Evolutionary conservation across 1,140 invertebrate genomes (phyloP).

Genomic region (Neomicropteryx cornuta): DNA sequence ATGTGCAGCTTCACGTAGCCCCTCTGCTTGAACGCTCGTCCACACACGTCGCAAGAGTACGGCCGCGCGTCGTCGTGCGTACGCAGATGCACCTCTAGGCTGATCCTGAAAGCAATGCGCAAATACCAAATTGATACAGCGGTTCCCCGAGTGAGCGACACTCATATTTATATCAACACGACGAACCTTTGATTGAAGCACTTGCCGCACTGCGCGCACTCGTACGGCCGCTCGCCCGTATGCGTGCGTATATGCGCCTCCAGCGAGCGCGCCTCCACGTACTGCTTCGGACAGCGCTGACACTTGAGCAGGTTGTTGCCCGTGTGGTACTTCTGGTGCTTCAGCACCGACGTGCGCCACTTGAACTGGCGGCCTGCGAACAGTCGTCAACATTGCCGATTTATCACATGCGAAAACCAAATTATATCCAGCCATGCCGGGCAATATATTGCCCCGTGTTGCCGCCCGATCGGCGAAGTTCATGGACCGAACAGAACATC

Average conservation of each 20-base stretch:
- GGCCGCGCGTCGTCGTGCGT: no score
- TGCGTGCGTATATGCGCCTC: constrained; percentile 7
- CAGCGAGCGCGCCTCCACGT: constrained; percentile 25
- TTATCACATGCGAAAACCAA: no score
- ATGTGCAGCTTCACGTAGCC: constrained; percentile 35
- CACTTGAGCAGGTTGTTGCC: constrained; percentile 30
- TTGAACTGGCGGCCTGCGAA: constrained; percentile 25
- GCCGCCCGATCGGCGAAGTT: no score
- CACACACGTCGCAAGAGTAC: constrained; percentile 38
- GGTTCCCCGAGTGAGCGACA: background rate
- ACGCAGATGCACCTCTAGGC: constrained; percentile 26
- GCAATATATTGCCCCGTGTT: no score
- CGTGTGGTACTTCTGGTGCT: constrained; percentile 38
- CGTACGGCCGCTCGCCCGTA: no score
- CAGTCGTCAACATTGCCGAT: no score
- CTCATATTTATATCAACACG: background rate
- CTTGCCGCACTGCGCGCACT: no score
- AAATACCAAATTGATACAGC: constrained; percentile 7
- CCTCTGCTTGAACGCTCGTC: constrained; percentile 49
- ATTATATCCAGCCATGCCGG: no score
- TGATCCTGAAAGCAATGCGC: constrained; percentile 17
- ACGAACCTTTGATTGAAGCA: constrained; percentile 4
- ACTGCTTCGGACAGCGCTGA: constrained; percentile 29
- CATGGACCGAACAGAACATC: no score
- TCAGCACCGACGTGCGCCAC: constrained; percentile 32